Percentiles rank a stretch among this genome's conserved stretches.
Evolutionary conservation across 1,140 invertebrate species (phyloP).

Genomic region (Drosophila azteca): DNA sequence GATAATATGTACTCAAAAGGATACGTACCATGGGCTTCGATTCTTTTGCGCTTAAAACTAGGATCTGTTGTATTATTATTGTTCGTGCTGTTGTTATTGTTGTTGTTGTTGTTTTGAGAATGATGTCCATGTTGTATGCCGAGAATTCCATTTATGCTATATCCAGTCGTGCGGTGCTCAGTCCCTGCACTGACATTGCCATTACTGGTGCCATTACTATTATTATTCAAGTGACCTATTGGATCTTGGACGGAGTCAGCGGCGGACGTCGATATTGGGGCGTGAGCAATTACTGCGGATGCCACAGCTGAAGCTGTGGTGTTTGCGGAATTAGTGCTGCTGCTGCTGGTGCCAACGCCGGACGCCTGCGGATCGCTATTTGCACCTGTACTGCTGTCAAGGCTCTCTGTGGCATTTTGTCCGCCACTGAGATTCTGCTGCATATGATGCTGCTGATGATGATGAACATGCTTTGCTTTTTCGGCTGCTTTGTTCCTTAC

Average conservation of each 20-base stretch:
- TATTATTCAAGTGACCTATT: constrained; percentile 83
- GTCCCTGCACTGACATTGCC: constrained; percentile 57
- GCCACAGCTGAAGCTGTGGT: constrained; percentile 49
- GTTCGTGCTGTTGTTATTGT: constrained; percentile 82
- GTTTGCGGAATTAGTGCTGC: constrained; percentile 35
- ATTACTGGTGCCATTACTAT: constrained; percentile 38
- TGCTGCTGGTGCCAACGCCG: constrained; percentile 25
- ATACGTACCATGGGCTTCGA: constrained; percentile 87
- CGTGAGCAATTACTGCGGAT: constrained; percentile 87
- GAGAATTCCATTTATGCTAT: constrained; percentile 98
- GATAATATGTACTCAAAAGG: not conserved
- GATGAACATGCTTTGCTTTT: constrained; percentile 95
- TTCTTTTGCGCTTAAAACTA: constrained; percentile 87
- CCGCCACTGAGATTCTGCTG: constrained; percentile 54
- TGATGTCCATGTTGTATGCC: constrained; percentile 89
- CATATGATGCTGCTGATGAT: constrained; percentile 86
- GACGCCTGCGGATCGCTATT: constrained; percentile 47
- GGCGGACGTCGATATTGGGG: constrained; percentile 84
- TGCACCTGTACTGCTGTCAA: constrained; percentile 63
- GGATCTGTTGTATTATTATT: constrained; percentile 49
- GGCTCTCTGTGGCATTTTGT: constrained; percentile 83
- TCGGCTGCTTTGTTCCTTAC: constrained; percentile 98
- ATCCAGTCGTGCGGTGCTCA: constrained; percentile 86
- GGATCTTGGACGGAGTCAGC: constrained; percentile 38
- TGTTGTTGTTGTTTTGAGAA: constrained; percentile 86